A percentile compares a stretch with the other conserved stretches of the same genome.
These are phyloP conservation scores for Coptodon bakossiorum DNA, from an alignment of 2,113 vertebrate genomes.

Conservation along the genomic window DNA sequence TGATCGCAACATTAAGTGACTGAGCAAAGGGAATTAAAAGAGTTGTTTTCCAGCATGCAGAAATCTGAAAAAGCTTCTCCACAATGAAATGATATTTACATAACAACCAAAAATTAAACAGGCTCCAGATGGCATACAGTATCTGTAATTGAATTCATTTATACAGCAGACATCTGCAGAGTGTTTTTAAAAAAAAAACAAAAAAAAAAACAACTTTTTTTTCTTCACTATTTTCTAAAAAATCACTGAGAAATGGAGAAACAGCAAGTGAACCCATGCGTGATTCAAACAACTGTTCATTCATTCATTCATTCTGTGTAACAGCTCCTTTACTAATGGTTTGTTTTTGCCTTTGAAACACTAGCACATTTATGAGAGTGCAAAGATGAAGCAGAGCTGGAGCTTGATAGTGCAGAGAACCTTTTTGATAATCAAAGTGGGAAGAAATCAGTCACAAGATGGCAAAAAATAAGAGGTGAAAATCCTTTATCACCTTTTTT, in stretches of 20 bases:
- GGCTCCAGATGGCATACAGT: constrained; percentile 5
- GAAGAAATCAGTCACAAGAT: not conserved
- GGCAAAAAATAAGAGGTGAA: not conserved
- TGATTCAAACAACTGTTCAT: not conserved
- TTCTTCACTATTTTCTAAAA: not conserved
- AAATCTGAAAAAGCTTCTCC: not conserved
- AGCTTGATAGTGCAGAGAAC: not conserved
- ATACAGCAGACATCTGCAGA: not conserved
- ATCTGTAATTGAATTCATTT: not conserved
- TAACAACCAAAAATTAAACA: not conserved
- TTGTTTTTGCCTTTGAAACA: not conserved
- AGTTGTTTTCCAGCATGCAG: not conserved
- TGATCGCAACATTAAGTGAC: not conserved
- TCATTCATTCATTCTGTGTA: not conserved
- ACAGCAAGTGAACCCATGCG: not conserved
- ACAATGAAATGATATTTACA: not conserved
- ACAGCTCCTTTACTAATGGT: not conserved
- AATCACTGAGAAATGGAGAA: not conserved
- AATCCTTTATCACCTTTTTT: not conserved
- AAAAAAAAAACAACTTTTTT: rapidly evolving
- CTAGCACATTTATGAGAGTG: not conserved
- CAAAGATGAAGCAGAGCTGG: not conserved
- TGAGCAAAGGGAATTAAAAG: not conserved
- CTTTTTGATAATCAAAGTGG: not conserved
- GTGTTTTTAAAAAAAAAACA: not conserved